Base-by-base conservation (phyloP, 35 echinoderm and acorn worm species). In the Heliocidaris tuberculata region DNA sequence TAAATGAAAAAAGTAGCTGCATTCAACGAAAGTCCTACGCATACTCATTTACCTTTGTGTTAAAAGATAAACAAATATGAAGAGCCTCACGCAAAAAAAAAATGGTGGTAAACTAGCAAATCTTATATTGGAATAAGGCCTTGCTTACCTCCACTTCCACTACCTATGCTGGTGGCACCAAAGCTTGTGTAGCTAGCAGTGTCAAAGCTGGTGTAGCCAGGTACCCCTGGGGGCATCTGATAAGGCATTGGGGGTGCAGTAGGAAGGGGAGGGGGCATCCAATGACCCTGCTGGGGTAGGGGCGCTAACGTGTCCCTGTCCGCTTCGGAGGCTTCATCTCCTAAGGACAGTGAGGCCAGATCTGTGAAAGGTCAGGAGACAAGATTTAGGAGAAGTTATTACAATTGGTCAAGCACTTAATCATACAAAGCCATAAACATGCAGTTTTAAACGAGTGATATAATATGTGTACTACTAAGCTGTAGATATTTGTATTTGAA, bases 131-230 rank as follows among this genome's bases (percentile, higher is more conserved):
- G n/a, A 42, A 42, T 42, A 42, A 42, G 0, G 35, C 35, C 11
- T 60, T 15, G 31, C 96, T 93, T 95, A 97, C 98, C 98, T 95
- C 96, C 96, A 95, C 98, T 99, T 5, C 98, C 98, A 96, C 98
- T 99, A 27, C 98, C 98, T 17, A 99, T 95, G 93, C 98, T 99
- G n/a, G 95, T 95, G 93, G 95, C 95, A 11, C 98, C 98, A 95
- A 97, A 99, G 70, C 98, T 99, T 61, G 96, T 95, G 59, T 96
- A 99, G 60, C 98, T 99, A 4, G 97, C 96, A 4, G 95, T 97
- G 71, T 99, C 98, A 95, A 99, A 99, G 90, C 94, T 96, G 31
- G 97, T 88, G 49, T 98, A 97, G 35, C 97, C 96, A 4, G 89
- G 94, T 2, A 95, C 93, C 65, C 94, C 94, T 30, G 92, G 94